A percentile compares a stretch with the other conserved stretches of the same genome.
Conservation (phyloP, 2,113 vertebrate genomes). For the Sylvia atricapilla region DNA sequence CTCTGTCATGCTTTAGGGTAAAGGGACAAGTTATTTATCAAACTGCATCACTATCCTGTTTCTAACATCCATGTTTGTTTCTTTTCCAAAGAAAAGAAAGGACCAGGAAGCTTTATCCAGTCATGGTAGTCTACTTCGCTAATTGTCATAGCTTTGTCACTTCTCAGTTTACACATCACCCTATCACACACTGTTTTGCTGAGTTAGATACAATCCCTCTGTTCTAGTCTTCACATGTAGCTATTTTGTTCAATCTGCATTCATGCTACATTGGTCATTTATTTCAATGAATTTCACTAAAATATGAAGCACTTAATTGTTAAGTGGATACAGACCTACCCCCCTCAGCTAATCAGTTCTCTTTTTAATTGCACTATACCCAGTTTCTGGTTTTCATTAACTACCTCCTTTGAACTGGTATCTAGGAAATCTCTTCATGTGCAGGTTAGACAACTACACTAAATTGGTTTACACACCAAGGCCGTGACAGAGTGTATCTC, state of each 20-base stretch:
- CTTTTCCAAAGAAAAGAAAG: background rate
- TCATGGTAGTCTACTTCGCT: background rate
- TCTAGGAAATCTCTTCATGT: background rate
- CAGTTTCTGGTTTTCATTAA: background rate
- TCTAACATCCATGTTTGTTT: background rate
- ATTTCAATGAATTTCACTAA: background rate
- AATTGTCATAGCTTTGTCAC: background rate
- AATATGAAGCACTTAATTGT: background rate
- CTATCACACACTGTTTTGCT: background rate
- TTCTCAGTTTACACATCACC: background rate
- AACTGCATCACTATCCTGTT: background rate
- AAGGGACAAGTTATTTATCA: background rate
- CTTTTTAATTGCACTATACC: background rate
- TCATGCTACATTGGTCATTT: background rate
- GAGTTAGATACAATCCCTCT: background rate
- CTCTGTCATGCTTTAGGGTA: background rate
- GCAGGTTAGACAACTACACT: background rate
- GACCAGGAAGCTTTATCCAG: background rate
- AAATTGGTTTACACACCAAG: background rate
- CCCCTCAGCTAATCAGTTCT: background rate
- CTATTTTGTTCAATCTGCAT: accelerated
- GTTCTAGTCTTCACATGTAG: background rate
- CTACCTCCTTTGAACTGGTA: background rate
- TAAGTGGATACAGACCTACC: background rate
- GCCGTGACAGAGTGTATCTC: background rate